Conservation (phyloP, 2,797 vertebrate genomes). For the Myiotriccus ornatus region DNA sequence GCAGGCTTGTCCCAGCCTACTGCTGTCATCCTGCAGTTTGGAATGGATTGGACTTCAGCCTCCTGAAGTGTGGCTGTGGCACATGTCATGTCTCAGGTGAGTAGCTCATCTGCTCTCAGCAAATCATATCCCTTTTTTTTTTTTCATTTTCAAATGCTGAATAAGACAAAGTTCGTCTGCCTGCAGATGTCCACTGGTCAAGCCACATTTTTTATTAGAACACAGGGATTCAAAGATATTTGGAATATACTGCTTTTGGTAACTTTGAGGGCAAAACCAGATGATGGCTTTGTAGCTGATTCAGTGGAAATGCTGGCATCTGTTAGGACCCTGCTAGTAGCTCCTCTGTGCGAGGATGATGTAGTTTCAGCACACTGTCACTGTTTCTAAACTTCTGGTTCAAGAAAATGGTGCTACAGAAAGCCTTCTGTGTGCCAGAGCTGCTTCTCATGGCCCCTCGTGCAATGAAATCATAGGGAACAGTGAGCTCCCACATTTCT, state of each 20-base stretch:
- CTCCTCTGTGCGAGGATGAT: neutral
- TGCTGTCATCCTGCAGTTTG: neutral
- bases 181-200: neutral
- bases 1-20: neutral
- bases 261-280: neutral
- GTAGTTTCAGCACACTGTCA: neutral
- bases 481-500: neutral
- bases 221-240: neutral
- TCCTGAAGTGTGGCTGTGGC: neutral
- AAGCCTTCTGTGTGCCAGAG: neutral
- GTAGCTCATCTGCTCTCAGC: neutral
- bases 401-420: neutral
- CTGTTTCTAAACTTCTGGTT: neutral
- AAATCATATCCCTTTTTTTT: neutral
- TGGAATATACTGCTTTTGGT: neutral
- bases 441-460: neutral
- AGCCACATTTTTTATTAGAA: neutral
- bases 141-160: neutral
- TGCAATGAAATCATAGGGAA: neutral
- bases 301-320: neutral
- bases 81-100: rapidly evolving
- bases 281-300: neutral
- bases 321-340: neutral
- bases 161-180: neutral
- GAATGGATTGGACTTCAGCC: neutral